These are phyloP conservation scores for Apamea sordens DNA, from an alignment of 2,888 invertebrate genomes.

Conservation along the genomic window DNA sequence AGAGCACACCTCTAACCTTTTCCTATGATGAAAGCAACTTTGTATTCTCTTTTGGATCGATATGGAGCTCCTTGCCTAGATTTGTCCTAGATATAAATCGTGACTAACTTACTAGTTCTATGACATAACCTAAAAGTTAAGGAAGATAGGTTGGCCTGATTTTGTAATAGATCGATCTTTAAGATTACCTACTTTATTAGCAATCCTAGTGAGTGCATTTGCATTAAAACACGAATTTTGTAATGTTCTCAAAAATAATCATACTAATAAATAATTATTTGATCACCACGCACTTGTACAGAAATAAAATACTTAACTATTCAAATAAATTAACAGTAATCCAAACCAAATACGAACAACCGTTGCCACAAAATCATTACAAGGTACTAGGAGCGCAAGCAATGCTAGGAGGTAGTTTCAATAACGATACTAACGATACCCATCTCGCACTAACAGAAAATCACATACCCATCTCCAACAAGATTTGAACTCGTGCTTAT, in stretches of 20 bases:
- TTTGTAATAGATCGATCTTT: background rate
- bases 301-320: constrained; percentile 2
- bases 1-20: constrained; percentile 1
- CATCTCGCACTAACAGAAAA: constrained; percentile 51
- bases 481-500: constrained; percentile 49
- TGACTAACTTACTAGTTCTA: background rate
- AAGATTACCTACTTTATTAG: background rate
- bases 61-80: background rate
- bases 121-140: background rate
- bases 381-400: constrained; percentile 37
- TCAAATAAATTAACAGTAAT: constrained; percentile 26
- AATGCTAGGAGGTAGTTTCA: constrained; percentile 44
- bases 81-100: background rate
- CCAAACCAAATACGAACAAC: constrained; percentile 53
- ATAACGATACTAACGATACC: constrained; percentile 51
- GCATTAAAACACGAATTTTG: background rate
- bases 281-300: background rate
- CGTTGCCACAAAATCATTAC: constrained; percentile 43
- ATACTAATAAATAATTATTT: background rate
- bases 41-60: constrained; percentile 10
- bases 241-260: background rate
- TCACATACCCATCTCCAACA: constrained; percentile 54
- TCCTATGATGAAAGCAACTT: background rate
- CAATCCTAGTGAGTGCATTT: background rate
- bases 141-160: too few species aligned